These are phyloP conservation scores for Coenobita brevimanus DNA, from an alignment of 1,140 invertebrate species.

Conservation along the genomic window DNA sequence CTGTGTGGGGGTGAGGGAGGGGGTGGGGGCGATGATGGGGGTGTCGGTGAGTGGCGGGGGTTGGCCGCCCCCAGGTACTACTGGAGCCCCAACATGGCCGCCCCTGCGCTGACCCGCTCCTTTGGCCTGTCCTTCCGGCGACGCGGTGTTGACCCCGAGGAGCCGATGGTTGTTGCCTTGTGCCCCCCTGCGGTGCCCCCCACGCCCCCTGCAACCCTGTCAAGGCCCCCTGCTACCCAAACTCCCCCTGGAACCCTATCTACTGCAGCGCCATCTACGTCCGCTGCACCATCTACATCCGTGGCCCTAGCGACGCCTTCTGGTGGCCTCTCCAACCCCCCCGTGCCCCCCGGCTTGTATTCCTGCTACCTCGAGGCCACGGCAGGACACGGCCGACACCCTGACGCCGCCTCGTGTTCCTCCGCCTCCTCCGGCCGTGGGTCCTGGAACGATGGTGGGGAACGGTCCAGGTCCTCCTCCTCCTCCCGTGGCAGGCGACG, in stretches of 20 bases:
- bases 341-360: constrained; percentile 63
- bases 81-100: constrained; percentile 64
- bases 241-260: too few relatives aligned
- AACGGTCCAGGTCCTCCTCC: constrained; percentile 60
- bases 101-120: constrained; percentile 32
- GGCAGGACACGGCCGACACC: constrained; percentile 47
- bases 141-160: constrained; percentile 61
- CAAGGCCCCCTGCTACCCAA: too few relatives aligned
- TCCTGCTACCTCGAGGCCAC: constrained; percentile 68
- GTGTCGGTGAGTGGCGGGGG: constrained; percentile 22
- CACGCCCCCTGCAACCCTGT: constrained; percentile 44
- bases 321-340: constrained; percentile 6
- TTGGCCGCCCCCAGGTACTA: constrained; percentile 42
- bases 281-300: too few relatives aligned
- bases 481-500: constrained; percentile 54
- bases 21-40: constrained; percentile 15
- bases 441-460: constrained; percentile 49
- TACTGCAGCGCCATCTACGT: too few relatives aligned
- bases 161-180: constrained; percentile 6
- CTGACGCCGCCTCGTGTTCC: constrained; percentile 65
- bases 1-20: constrained; percentile 36
- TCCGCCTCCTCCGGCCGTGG: constrained; percentile 63
- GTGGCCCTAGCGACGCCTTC: too few relatives aligned
- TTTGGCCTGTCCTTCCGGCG: constrained; percentile 63
- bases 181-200: neutral